phyloP scores from a whole-genome alignment of 1,140 invertebrate genomes.

The Polypedilum pembai region DNA sequence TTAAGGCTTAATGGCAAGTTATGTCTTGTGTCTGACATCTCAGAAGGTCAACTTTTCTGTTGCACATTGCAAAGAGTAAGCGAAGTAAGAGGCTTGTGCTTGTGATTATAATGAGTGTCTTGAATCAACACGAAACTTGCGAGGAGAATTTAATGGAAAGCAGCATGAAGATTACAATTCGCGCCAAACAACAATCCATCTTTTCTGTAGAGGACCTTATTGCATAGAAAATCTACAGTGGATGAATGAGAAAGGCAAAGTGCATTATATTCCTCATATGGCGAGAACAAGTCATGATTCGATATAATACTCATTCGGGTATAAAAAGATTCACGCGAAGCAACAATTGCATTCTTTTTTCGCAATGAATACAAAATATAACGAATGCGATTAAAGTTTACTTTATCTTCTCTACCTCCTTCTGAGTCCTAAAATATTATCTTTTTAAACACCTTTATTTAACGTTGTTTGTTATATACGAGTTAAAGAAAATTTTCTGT shows the following conservation, averaged over 20 bases:
- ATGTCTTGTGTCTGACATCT: slow-evolving; percentile 7
- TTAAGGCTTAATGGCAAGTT: slow-evolving; percentile 11
- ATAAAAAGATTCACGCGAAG: slow-evolving; percentile 20
- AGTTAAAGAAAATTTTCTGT: too few relatives aligned
- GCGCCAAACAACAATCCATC: slow-evolving; percentile 3
- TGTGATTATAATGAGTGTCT: slow-evolving; percentile 2
- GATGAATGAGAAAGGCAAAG: background rate
- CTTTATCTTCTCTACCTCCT: background rate
- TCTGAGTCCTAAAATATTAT: background rate
- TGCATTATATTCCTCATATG: slow-evolving; percentile 19
- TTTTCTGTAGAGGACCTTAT: background rate
- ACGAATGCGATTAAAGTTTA: slow-evolving; percentile 24
- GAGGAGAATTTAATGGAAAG: background rate
- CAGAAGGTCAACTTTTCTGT: slow-evolving; percentile 16
- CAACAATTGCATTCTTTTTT: background rate
- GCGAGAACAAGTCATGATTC: slow-evolving; percentile 13
- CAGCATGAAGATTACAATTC: slow-evolving; percentile 15
- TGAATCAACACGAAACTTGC: slow-evolving; percentile 11
- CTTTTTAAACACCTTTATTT: too few relatives aligned
- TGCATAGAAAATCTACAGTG: background rate
- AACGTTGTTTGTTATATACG: too few relatives aligned
- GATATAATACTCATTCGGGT: background rate
- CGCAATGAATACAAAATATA: background rate
- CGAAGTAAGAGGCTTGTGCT: background rate
- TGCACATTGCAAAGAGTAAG: slow-evolving; percentile 16